Evolutionary conservation across 1,140 invertebrate species (phyloP), one percentile per base, ranked within the genome.

Genomic region (Glomeris maerens): DNA sequence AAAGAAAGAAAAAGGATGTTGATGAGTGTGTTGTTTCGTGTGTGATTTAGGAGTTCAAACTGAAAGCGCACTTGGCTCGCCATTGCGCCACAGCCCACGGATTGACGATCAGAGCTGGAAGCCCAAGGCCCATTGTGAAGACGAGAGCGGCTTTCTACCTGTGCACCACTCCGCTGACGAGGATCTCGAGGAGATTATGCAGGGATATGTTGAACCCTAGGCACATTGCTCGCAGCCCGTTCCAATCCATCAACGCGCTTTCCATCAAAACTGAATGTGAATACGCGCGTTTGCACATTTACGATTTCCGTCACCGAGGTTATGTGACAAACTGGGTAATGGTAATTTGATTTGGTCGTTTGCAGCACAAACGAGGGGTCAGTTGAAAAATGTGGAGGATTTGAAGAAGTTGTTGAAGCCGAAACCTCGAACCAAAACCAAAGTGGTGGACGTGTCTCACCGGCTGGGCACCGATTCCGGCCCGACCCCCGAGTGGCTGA

Each of bases 141-240:
- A 95, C 92, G 36, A 76, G 91, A 59, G 90, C 91, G 54, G 91
- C 91, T 25, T 95, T 95, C 71, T 95, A 92, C 72, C 72, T 96
- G 57, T 79, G 84, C 61, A 91, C 70, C 2, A 91, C 89, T 55
- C 79, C 84, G 28, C 72, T 91, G 57, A 92, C 90, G 38, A 76
- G 86, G 55, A 77, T 93, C 20, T 88, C 90, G 22, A 77, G 92
- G 38, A 73, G 84, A 46, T 71, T 93, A 41, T 91, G 87, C 64
- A 76, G 81, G 48, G 78, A 83, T 52, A 78, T 92, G 55, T 77
- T 94, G 53, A 78, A 81, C 54, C 81, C 85, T 5, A 68, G 84
- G 28, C 88, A 90, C 68, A 83, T 84, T 27, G 85, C 90, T 38
- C 73, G 91, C 54, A 81, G 84, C 55, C 91, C 90, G 26, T 89